Evolutionary conservation across 2,888 invertebrate species (phyloP).

Genomic region (Nemapogon koenigi): DNA sequence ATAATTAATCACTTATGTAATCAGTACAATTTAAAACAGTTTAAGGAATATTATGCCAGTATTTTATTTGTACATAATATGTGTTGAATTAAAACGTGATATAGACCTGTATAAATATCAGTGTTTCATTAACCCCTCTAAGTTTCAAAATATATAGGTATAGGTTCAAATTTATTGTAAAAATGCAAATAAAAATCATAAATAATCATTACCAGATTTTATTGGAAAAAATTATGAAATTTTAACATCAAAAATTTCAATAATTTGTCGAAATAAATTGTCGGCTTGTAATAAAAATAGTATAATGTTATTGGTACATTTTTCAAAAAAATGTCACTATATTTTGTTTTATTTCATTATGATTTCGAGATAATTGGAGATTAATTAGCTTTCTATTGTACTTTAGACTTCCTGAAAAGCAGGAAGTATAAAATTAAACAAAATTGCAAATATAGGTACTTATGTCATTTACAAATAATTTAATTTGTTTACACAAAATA

Average conservation of each 20-base stretch:
- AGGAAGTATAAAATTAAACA: too few relatives aligned
- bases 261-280: neutral
- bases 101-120: too few relatives aligned
- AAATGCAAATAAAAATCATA: conserved; percentile 4
- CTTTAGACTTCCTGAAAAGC: too few relatives aligned
- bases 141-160: neutral
- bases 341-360: too few relatives aligned
- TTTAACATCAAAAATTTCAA: conserved; percentile 29
- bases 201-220: conserved; percentile 33
- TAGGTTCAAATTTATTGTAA: neutral
- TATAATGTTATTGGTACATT: neutral
- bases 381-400: too few relatives aligned
- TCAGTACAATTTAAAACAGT: conserved; percentile 12
- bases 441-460: too few relatives aligned
- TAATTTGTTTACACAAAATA: too few relatives aligned
- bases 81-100: conserved; percentile 48
- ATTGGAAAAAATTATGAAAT: conserved; percentile 53
- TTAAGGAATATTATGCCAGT: conserved; percentile 44
- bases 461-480: too few relatives aligned
- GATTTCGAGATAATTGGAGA: too few relatives aligned
- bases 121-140: too few relatives aligned
- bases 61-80: conserved; percentile 61
- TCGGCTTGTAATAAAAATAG: neutral
- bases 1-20: too few relatives aligned
- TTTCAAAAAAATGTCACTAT: neutral